Base-by-base conservation (phyloP, 1,140 invertebrate genomes). In the Euborellia annulipes region DNA sequence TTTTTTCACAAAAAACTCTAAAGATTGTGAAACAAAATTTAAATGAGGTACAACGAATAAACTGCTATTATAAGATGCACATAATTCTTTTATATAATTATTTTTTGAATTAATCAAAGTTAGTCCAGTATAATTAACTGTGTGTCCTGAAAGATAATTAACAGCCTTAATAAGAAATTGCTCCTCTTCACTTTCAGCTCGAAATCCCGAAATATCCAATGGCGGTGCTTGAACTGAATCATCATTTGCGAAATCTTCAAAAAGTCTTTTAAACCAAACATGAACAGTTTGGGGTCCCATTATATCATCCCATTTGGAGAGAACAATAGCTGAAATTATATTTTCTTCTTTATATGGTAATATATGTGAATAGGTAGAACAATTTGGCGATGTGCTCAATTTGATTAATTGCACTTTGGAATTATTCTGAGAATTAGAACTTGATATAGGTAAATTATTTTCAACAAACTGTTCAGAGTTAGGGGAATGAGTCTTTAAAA, bases 271-370 rank as follows among this genome's bases (percentile, higher is more conserved):
- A 14, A 50, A 34, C 49, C 49, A 50, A 17, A 40, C 40, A 43
- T 47, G 45, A 30, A 50, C 39, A 13, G 49, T 50, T 20, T 50
- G 45, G 11, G 49, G 49, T 11, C 49, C 49, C 41, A 50, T 43
- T 2, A 50, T 47, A 34, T 50, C 49, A 47, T 50, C 49, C 49
- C 49, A 50, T 17, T 41, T 47, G 1, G 49, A 50, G 34, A 50
- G 34, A 20, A 50, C 41, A 20, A 50, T 21, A 37, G 40, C 49
- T 21, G 30, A 41, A 22, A 50, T 13, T 19, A 47, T 43, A 47
- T 20, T 43, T 22, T 42, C 49, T 19, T 41, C 41, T 32, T 38
- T 32, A 21, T 22, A n/a, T 23, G 49, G 49, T 7, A 50, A 34
- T 11, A 47, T 42, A 47, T 46, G 23, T 36, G 48, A 50, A 41